Evolutionary conservation across 2,888 invertebrate species (phyloP).

Genomic region (Pandemis corylana): DNA sequence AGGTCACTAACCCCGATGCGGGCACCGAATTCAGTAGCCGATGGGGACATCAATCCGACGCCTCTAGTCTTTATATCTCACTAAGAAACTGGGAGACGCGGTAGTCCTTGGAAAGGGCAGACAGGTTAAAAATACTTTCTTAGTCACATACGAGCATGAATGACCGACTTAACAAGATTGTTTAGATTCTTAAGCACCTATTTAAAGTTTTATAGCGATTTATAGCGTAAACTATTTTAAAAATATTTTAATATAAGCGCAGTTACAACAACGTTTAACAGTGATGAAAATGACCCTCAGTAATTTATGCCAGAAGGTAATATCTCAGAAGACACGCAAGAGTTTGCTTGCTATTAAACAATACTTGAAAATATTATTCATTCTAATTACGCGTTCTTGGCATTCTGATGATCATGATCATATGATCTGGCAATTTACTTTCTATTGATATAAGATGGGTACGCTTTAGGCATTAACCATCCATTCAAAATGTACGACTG

Average conservation of each 20-base stretch:
- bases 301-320: background rate
- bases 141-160: constrained; percentile 7
- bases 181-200: constrained; percentile 26
- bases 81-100: constrained; percentile 8
- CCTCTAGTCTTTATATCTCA: constrained; percentile 53
- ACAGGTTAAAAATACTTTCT: constrained; percentile 30
- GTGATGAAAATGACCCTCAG: background rate
- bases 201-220: background rate
- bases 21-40: constrained; percentile 75
- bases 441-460: constrained; percentile 15
- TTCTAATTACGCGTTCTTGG: background rate
- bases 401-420: background rate
- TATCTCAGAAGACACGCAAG: background rate
- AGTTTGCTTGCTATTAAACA: background rate
- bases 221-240: constrained; percentile 5
- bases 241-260: background rate
- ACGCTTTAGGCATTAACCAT: constrained; percentile 12
- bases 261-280: too few relatives aligned
- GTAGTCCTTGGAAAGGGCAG: constrained; percentile 41
- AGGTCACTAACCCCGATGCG: constrained; percentile 74
- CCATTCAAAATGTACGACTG: constrained; percentile 30
- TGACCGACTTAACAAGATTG: constrained; percentile 34
- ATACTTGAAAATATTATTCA: background rate
- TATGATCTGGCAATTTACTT: constrained; percentile 8
- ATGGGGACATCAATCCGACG: constrained; percentile 76